These are phyloP conservation scores for Orthosia gothica DNA, from an alignment of 2,888 invertebrate genomes.

Conservation along the genomic window DNA sequence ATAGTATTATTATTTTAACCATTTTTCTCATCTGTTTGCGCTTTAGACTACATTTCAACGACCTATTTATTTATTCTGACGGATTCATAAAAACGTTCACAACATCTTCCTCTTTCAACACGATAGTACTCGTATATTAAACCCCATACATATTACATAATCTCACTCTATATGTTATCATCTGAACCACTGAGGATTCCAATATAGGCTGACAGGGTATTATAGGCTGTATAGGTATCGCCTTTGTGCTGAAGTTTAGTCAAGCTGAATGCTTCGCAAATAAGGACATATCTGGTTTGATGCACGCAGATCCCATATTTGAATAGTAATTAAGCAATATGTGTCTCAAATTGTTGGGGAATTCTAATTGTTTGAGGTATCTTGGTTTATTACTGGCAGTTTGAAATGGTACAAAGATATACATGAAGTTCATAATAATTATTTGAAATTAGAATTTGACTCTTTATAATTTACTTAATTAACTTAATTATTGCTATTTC, in stretches of 20 bases:
- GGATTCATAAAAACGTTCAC: too few relatives aligned
- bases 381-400: conserved; percentile 17
- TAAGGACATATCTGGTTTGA: conserved; percentile 45
- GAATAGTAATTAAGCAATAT: conserved; percentile 49
- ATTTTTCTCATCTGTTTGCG: too few relatives aligned
- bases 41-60: too few relatives aligned
- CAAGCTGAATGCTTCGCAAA: conserved; percentile 35
- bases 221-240: conserved; percentile 21
- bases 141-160: background rate
- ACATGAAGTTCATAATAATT: background rate
- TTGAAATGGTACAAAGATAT: background rate
- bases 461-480: background rate
- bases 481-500: too few relatives aligned
- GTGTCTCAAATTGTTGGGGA: conserved; percentile 14
- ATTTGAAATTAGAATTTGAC: background rate
- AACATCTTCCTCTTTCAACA: too few relatives aligned
- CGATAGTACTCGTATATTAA: background rate
- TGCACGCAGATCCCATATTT: conserved; percentile 13
- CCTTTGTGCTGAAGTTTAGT: conserved; percentile 22
- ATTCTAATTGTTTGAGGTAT: conserved; percentile 5
- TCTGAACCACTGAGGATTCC: conserved; percentile 15
- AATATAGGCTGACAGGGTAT: conserved; percentile 26
- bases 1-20: too few relatives aligned
- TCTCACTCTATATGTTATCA: conserved; percentile 32
- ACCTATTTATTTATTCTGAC: too few relatives aligned